Base-by-base conservation (phyloP, 2,113 vertebrate genomes). In the Dipodomys spectabilis region DNA sequence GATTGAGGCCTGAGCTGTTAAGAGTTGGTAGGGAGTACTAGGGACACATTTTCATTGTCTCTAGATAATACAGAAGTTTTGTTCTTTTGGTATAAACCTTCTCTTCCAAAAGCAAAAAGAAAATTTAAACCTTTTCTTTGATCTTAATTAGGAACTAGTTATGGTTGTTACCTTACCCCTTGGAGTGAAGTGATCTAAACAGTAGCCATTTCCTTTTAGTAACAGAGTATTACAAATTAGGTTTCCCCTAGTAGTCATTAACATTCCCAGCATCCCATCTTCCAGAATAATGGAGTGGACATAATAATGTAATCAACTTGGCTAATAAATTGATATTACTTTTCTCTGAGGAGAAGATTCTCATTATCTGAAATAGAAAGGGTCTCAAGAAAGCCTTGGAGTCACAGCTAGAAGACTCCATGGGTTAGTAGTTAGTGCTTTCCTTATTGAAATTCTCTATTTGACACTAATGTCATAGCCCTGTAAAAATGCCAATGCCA, bases 281-380 rank as follows among this genome's bases (percentile, higher is more conserved):
- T 44, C 65, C 78, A 86, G 84, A 94, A 90, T 93, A 93, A 93
- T 44, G 53, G 92, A 88, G 86, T 86, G 82, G 94, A 82, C 20
- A 8, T 95, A 95, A 93, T 90, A 82, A 92, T 90, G 74, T 82
- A 95, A 88, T 94, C 82, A 95, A 64, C 77, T 75, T 79, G 90
- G 82, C 72, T 95, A 95, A 91, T 95, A 96, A 95, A 93, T 89
- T 84, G 82, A 62, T 88, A 86, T 27, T 89, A 78, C 91, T 94
- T 95, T 96, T 93, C 94, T 96, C 82, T 12, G 62, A 88, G 94
- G 92, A 96, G 71, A 92, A 60, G 20, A 90, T 82, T 93, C 74
- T 95, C 62, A 19, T 95, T 90, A 93, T 85, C 82, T 60, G 75
- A 89, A 94, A 84, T 84, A 44, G 84, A 93, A 88, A 87, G 25